Evolutionary conservation across 2,888 invertebrate genomes (phyloP).

Genomic region (Rugalucina vietnamica): DNA sequence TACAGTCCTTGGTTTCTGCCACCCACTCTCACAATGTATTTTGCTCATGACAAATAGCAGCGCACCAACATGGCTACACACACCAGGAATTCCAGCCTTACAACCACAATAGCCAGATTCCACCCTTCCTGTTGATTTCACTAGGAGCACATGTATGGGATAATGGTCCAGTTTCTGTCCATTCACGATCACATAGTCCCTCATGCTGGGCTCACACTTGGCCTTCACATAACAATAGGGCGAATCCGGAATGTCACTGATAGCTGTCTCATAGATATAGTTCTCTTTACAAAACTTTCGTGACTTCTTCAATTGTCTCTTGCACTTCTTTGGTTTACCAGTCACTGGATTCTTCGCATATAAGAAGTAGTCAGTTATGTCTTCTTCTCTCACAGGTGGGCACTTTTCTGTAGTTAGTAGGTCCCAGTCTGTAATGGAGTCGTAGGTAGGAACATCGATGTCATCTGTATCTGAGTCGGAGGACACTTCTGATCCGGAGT

Average conservation of each 20-base stretch:
- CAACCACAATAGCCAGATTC: background rate
- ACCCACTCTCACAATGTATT: background rate
- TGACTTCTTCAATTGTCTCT: background rate
- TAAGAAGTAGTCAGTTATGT: background rate
- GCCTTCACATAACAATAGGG: background rate
- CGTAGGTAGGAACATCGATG: background rate
- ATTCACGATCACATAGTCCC: background rate
- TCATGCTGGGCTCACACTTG: constrained; percentile 3
- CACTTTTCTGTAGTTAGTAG: background rate
- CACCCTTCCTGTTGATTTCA: background rate
- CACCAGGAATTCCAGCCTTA: constrained; percentile 1
- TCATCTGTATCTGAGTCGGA: background rate
- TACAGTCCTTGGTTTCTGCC: background rate
- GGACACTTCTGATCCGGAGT: background rate
- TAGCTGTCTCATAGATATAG: background rate
- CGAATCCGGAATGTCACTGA: background rate
- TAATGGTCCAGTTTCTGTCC: background rate
- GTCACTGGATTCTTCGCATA: background rate
- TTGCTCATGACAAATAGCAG: background rate
- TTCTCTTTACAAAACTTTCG: background rate
- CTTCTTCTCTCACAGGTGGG: background rate
- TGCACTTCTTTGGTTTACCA: background rate
- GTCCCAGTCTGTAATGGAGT: background rate
- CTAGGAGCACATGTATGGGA: background rate
- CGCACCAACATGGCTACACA: constrained; percentile 2